Base-by-base conservation (phyloP, 1,140 invertebrate genomes). In the Pachypsylla venusta region DNA sequence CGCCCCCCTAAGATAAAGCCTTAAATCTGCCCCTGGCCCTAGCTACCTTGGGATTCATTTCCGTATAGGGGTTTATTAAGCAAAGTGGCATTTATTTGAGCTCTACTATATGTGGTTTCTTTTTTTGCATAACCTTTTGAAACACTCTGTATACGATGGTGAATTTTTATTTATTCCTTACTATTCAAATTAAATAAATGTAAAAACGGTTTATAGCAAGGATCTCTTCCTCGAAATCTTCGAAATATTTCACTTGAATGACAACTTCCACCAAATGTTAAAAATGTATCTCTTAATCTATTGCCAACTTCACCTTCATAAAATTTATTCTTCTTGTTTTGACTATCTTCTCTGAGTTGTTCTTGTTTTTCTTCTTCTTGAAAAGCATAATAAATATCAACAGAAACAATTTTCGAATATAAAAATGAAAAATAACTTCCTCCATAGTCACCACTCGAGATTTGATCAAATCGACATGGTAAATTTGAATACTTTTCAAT, bases 171-270 rank as follows among this genome's bases (percentile, higher is more conserved):
- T 35, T 35, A 35, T 35, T 35, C 30, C 22, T n/a, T 19, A n/a
- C 22, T 5, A 48, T 48, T 48, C 42, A 48, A 48, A 4, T n/a
- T 5, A 19, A 10, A 48, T 22, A 48, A 19, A 19, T 48, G n/a
- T 3, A 48, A n/a, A n/a, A 48, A 48, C 42, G 42, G 42, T 22
- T 48, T 48, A n/a, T 5, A 48, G 22, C 42, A 48, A n/a, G 92
- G 92, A 75, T 98, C 92, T 35, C 93, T 77, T 1, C 93, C 93
- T 65, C 89, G 76, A 71, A 96, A 96, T 66, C 82, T 78, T 59
- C 92, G 78, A 71, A 96, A 98, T 4, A 92, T 78, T 76, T 94
- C 87, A 63, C 76, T 81, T 0, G 87, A 79, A 63, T 86, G 78
- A 63, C 81, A 80, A 61, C 80, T 82, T 4, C 92, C 90, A 10